Evolutionary conservation across 2,888 invertebrate species (phyloP), one percentile per base, ranked within the genome.

Genomic region (Megaustenia siamemsis): DNA sequence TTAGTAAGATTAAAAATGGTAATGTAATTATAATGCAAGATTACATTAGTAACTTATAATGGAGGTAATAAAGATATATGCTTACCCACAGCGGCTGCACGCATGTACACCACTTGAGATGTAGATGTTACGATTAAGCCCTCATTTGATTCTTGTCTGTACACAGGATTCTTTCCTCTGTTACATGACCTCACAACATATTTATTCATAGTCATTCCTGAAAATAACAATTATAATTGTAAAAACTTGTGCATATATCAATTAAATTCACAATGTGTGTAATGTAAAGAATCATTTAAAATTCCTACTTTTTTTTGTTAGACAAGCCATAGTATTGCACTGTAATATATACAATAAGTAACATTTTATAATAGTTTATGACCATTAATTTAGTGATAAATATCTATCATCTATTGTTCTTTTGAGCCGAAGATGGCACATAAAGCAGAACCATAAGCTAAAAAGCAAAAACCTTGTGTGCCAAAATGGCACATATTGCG

Each of bases 111-210:
- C 53, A 2, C n/a, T n/a, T n/a, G n/a, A 40, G 76, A 56, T 56
- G 43, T 56, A 28, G 53, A 53, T 24, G 49, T 76, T 3, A 76
- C 56, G 32, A 76, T 35, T 18, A 76, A 38, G 2, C 76, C 56
- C 1, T 53, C 76, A 76, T 38, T 21, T 2, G 35, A 8, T 12
- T 21, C 35, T 32, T 56, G 53, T 8, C 32, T 35, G 35, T 53
- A 76, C 4, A 76, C 76, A 28, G 76, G 76, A n/a, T 76, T 76
- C 35, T 49, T 76, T 56, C 56, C 56, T 43, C 76, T 76, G 76
- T 76, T 76, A 24, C 76, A 76, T 6, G 76, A 76, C 32, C 35
- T 76, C 38, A 5, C 32, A 1, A 76, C 24, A 32, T 53, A n/a
- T 4, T 56, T 56, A 35, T 56, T 18, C 12, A 28, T 28, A 4